Base-by-base conservation (phyloP, 2,888 invertebrate genomes). In the Lordiphosa fenestrarum region DNA sequence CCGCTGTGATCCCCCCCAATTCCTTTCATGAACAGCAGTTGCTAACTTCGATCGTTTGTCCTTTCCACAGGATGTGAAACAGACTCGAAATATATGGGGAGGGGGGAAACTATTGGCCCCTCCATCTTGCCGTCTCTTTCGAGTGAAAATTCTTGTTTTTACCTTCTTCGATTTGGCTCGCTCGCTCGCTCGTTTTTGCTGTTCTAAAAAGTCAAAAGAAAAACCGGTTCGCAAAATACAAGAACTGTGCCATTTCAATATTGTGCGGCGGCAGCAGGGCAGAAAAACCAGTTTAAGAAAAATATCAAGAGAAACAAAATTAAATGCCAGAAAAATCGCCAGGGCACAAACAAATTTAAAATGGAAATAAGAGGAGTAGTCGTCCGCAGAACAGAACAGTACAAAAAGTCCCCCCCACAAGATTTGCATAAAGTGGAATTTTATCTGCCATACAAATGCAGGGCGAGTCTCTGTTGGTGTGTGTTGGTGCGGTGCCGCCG, bases 401-500 rank as follows among this genome's bases (percentile, higher is more conserved):
- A 61, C 41, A 69, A 49, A 63, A 64, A 67, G 42, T 72, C 64
- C 65, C 75, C 84, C 70, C 66, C 75, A 82, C 70, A 73, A 81
- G 56, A 78, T 80, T 80, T 84, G 80, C 80, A 80, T 80, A 84
- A 82, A 80, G 76, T 78, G 85, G 80, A 84, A 84, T 82, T 75
- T 82, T 58, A 51, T 36, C 69, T 74, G 36, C 38, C 46, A 51
- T 13, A 48, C 37, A 63, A 13, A 30, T 15, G 48, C 50, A 62
- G 21, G 54, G 40, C 38, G 46, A 46, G 30, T 39, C 7, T 58
- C 13, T 58, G 25, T 37, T 4, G 6, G 30, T 49, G 37, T 46
- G 40, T n/a, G 21, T 35, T n/a, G 23, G 19, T 12, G 35, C 19
- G 15, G 15, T 15, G 15, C 15, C 15, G 15, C 1, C 2, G 15